These are phyloP conservation scores for Zingel zingel DNA, from an alignment of 2,113 vertebrate species.

Conservation along the genomic window DNA sequence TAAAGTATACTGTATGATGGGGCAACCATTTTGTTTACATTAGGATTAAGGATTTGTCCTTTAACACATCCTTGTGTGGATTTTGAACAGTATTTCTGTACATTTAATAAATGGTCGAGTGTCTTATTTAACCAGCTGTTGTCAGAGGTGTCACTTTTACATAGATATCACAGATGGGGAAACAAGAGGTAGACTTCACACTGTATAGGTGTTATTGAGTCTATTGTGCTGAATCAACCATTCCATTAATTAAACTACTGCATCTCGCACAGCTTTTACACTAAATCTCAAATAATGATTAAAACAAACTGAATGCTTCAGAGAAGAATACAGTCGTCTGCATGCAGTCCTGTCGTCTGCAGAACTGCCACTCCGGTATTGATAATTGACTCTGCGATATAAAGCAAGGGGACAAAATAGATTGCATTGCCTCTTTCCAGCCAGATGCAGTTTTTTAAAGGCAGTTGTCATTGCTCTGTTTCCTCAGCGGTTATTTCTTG, in stretches of 20 bases:
- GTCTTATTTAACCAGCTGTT: slow-evolving; percentile 71
- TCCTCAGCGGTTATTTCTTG: slow-evolving; percentile 27
- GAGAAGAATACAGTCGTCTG: not conserved
- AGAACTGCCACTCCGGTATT: slow-evolving; percentile 10
- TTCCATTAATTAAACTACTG: not conserved
- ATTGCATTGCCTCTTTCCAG: slow-evolving; percentile 13
- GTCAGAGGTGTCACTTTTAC: slow-evolving; percentile 58
- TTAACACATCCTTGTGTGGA: slow-evolving; percentile 73
- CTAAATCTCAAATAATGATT: not conserved
- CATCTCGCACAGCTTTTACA: not conserved
- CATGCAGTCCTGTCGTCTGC: not conserved
- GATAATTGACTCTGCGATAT: slow-evolving; percentile 17
- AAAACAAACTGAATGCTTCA: not conserved
- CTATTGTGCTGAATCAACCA: not conserved
- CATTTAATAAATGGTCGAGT: slow-evolving; percentile 84
- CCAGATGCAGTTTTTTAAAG: slow-evolving; percentile 53
- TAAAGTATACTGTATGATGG: slow-evolving; percentile 35
- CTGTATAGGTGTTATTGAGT: not conserved
- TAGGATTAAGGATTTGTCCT: slow-evolving; percentile 64
- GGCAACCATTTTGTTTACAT: slow-evolving; percentile 77
- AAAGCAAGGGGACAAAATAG: slow-evolving; percentile 3
- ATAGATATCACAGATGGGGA: not conserved
- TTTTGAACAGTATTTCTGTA: slow-evolving; percentile 83
- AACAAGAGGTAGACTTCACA: not conserved
- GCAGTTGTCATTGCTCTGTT: slow-evolving; percentile 39